phyloP scores from a whole-genome alignment of 2,888 invertebrate genomes.

The Conistra vaccinii region DNA sequence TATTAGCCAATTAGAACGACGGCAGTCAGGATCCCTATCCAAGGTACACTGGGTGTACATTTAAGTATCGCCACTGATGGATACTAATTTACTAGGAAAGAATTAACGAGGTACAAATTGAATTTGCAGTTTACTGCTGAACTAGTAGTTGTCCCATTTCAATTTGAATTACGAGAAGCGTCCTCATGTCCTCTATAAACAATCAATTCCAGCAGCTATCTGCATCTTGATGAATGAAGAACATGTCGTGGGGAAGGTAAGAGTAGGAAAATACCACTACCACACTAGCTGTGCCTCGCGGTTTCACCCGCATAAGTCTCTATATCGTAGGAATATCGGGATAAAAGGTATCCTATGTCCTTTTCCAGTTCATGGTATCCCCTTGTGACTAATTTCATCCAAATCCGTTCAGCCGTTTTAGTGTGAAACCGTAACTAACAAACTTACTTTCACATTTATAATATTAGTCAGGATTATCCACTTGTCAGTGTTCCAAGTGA shows the following conservation, averaged over 20 bases:
- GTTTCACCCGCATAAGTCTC: too few species aligned
- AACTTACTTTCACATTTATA: too few species aligned
- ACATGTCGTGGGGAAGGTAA: background rate
- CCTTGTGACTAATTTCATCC: too few species aligned
- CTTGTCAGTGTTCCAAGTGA: too few species aligned
- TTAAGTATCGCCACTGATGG: conserved; percentile 5
- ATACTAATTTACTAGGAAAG: background rate
- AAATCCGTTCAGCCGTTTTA: too few species aligned
- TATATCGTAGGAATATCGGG: too few species aligned
- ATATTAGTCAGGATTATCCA: too few species aligned
- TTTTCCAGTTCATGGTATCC: too few species aligned
- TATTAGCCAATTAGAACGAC: background rate
- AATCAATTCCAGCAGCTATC: background rate
- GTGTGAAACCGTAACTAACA: too few species aligned
- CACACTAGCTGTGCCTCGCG: too few species aligned
- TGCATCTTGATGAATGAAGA: background rate
- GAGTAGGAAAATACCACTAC: too few species aligned
- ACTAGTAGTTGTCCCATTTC: conserved; percentile 7
- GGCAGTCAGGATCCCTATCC: background rate
- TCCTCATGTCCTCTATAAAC: background rate
- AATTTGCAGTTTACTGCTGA: conserved; percentile 20
- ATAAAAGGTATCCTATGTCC: too few species aligned
- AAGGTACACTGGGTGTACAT: background rate
- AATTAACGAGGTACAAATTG: conserved; percentile 26
- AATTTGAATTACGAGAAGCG: conserved; percentile 8